Conservation (phyloP, 1,140 invertebrate genomes). For the Calycopis cecrops region DNA sequence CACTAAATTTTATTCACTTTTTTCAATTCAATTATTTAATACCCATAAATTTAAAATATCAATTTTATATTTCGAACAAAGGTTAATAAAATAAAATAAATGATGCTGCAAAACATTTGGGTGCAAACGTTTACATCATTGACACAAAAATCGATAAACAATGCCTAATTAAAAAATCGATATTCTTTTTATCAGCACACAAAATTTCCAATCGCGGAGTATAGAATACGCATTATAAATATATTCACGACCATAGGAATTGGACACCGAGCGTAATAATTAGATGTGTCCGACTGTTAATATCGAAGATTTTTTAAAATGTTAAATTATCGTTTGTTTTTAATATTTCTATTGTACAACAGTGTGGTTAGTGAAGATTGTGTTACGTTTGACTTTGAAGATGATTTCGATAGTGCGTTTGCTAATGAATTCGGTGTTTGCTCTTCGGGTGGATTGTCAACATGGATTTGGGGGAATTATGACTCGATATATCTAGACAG, state of each 20-base stretch:
- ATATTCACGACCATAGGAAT: slow-evolving; percentile 6
- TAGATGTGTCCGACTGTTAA: neutral
- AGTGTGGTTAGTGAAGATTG: slow-evolving; percentile 22
- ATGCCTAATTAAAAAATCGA: slow-evolving; percentile 3
- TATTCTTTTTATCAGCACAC: slow-evolving; percentile 2
- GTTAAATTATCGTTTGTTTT: slow-evolving; percentile 2
- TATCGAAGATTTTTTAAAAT: neutral
- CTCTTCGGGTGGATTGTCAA: neutral
- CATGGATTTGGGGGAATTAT: slow-evolving; percentile 9
- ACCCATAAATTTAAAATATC: too few species aligned
- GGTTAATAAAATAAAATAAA: too few species aligned
- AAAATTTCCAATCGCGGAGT: neutral
- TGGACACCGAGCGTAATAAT: neutral
- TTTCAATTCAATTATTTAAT: too few species aligned
- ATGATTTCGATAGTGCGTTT: slow-evolving; percentile 13
- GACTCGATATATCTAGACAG: slow-evolving; percentile 3
- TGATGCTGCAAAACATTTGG: too few species aligned
- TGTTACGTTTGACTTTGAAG: slow-evolving; percentile 23
- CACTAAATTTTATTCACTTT: too few species aligned
- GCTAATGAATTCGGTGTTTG: slow-evolving; percentile 9
- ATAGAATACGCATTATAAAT: slow-evolving; percentile 6
- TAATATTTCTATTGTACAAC: slow-evolving; percentile 14
- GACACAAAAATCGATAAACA: slow-evolving; percentile 3
- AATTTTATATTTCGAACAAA: too few species aligned
- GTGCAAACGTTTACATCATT: neutral